Base-by-base conservation (phyloP, 2,797 vertebrate genomes). In the Girardinus metallicus region DNA sequence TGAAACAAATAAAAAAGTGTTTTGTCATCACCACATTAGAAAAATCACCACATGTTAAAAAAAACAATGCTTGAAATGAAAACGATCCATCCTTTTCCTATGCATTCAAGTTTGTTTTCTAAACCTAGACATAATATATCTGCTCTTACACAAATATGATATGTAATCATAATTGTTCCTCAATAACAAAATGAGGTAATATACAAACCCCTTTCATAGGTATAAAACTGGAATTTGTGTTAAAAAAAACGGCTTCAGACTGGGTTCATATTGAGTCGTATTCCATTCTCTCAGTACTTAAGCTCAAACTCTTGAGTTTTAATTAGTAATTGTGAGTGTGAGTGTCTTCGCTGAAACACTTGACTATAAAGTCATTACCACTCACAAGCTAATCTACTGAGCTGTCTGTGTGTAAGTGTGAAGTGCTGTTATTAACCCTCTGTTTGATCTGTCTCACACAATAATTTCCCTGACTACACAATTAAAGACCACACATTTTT, bases 301-400 rank as follows among this genome's bases (percentile, higher is more conserved):
- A 95, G 95, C 87, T 94, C 93, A 96, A 94, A 92, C 94, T 94
- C 94, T 95, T 92, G 93, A 93, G 95, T 96, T 96, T 97, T 97
- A 97, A 97, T 97, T 97, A 96, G 91, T 92, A 95, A 94, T 49
- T 0, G 7, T 76, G 93, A 57, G 46, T 0, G 7, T 76, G 93
- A 57, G 46, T 81, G 76, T 95, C 94, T 96, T 80, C 57, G 55
- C 92, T 96, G 95, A 97, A 97, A 97, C 95, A 96, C 95, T 95
- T 95, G 96, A 96, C 96, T 93, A 94, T 96, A 96, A 97, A 96
- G 96, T 96, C 95, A 97, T 97, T 98, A 98, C 96, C 95, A 96
- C 85, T 90, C 53, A 51, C 41, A 75, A 66, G 78, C 86, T 95
- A 96, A 96, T 95, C 95, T 95, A 92, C 96, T 92, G 91, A 74